Base-by-base conservation (phyloP, 1,140 invertebrate species). In the Ips typographus region DNA sequence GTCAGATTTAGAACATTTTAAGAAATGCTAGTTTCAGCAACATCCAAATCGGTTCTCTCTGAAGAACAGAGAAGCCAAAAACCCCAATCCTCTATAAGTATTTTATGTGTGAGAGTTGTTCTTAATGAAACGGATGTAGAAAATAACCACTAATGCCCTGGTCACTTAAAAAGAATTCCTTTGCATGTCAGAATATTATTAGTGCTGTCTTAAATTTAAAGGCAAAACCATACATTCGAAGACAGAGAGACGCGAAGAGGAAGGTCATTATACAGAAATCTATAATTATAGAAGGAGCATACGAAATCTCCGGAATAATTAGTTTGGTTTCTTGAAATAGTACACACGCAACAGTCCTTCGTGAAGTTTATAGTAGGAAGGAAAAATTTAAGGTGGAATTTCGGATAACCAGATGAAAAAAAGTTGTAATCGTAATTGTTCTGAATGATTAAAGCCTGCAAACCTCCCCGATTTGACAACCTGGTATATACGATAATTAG, bases 121-220 rank as follows among this genome's bases (percentile, higher is more conserved):
- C 44, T 49, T 52, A 66, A 66, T 58, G 53, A 66, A 66, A 66
- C 64, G 64, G 64, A 66, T 66, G 64, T 66, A 6, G 64, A 66
- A 66, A 66, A 66, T 66, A 47, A 66, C 55, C 55, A 22, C 41
- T 65, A 57, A 58, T 66, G 53, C 40, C 37, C 40, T 44, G 64
- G 43, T 47, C 64, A 66, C 58, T 66, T 66, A 58, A 58, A 22
- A 66, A 66, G 64, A 66, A 66, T 59, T 66, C 38, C 64, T 66
- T 66, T 66, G 64, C 64, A 66, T 66, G 64, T 66, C 64, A 58
- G 55, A 58, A 58, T 66, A 58, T 66, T 57, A 66, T 66, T 66
- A 66, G 43, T 58, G 22, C 22, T 8, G 53, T 49, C 64, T 66
- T 66, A 58, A 66, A 57, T 66, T 58, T 63, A 63, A 52, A 63